Conservation (phyloP, 2,888 invertebrate species). For the Dichetophora obliterata region DNA sequence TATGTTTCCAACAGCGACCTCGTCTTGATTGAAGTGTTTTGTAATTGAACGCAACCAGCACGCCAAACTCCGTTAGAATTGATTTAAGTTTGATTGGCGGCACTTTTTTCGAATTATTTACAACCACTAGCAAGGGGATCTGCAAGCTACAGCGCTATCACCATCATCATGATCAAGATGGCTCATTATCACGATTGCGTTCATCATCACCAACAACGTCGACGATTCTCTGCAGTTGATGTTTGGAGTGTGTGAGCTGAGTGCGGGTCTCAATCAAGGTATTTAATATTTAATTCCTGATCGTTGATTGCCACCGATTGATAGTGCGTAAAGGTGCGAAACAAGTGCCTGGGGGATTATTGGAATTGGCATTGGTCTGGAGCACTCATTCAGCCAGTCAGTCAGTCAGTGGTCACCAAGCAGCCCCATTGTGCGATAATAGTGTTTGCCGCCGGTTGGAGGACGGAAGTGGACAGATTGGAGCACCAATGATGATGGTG, state of each 20-base stretch:
- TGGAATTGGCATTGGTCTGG: slow-evolving; percentile 22
- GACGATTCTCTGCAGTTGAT: too few relatives aligned
- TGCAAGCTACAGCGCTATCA: not conserved
- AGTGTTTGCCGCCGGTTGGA: not conserved
- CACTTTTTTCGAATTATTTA: slow-evolving; percentile 22
- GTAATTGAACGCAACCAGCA: slow-evolving; percentile 26
- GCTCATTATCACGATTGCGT: too few relatives aligned
- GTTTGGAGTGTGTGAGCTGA: slow-evolving; percentile 15
- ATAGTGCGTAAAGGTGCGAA: slow-evolving; percentile 59
- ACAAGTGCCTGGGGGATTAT: slow-evolving; percentile 57
- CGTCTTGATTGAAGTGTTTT: slow-evolving; percentile 25
- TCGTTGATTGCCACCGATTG: slow-evolving; percentile 51
- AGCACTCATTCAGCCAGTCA: not conserved
- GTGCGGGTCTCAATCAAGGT: slow-evolving; percentile 51
- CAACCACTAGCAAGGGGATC: slow-evolving; percentile 16
- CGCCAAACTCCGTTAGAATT: slow-evolving; percentile 46
- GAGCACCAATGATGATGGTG: not conserved
- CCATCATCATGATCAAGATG: not conserved
- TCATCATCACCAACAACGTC: not conserved
- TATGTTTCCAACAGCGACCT: not conserved
- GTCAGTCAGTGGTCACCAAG: not conserved
- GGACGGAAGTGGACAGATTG: slow-evolving; percentile 13
- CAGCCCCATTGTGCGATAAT: not conserved
- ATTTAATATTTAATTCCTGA: slow-evolving; percentile 53
- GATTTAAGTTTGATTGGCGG: slow-evolving; percentile 45